Conservation (phyloP, 2,113 vertebrate genomes). For the Chamaetylas fuelleborni region DNA sequence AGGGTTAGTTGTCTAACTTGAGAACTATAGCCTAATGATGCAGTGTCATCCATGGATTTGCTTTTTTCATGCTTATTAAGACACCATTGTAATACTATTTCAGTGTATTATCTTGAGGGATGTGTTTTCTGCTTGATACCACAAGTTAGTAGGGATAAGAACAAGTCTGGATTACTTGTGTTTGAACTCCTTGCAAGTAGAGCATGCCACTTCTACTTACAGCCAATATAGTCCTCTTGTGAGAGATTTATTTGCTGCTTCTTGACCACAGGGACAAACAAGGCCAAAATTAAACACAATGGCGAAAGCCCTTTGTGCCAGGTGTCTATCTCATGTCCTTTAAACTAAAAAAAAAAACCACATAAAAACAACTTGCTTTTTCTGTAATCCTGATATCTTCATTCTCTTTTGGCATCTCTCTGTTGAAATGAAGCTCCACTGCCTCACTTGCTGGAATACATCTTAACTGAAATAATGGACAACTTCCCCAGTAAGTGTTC, state of each 20-base stretch:
- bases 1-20: background rate
- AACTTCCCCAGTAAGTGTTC: background rate
- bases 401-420: background rate
- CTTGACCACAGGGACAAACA: background rate
- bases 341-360: background rate
- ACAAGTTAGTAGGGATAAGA: background rate
- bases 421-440: background rate
- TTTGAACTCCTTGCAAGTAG: background rate
- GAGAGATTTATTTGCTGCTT: background rate
- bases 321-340: background rate
- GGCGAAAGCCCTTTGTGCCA: background rate
- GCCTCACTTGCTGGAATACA: background rate
- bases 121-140: background rate
- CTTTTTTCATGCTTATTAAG: background rate
- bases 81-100: background rate
- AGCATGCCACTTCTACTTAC: background rate
- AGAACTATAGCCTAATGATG: background rate
- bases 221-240: background rate
- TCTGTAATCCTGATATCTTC: background rate
- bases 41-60: background rate
- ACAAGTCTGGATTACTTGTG: background rate
- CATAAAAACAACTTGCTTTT: background rate
- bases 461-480: rapidly evolving
- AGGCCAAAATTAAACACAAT: background rate
- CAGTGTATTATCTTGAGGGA: background rate